Evolutionary conservation across 2,888 invertebrate genomes (phyloP).

Genomic region (Hemithea aestivaria): DNA sequence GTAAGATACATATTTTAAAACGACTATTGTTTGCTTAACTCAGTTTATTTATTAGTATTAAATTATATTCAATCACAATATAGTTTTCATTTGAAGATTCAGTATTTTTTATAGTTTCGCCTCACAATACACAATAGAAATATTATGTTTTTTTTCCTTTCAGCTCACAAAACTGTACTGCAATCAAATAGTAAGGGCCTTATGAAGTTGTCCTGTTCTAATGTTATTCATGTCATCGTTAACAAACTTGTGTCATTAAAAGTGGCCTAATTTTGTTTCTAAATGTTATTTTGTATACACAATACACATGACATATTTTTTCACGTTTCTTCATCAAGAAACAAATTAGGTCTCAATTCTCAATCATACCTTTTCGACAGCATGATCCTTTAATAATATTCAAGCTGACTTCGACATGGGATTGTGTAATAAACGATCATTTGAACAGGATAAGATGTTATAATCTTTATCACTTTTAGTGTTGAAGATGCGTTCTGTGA

Average conservation of each 20-base stretch:
- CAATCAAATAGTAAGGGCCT: slow-evolving; percentile 71
- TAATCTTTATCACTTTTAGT: too few species aligned
- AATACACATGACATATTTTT: background rate
- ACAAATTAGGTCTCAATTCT: slow-evolving; percentile 18
- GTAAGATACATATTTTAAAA: too few species aligned
- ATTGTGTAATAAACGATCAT: too few species aligned
- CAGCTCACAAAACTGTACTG: slow-evolving; percentile 76
- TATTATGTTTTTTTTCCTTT: slow-evolving; percentile 57
- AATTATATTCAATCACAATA: too few species aligned
- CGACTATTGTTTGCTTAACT: too few species aligned
- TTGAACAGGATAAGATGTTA: too few species aligned
- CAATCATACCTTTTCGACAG: slow-evolving; percentile 10
- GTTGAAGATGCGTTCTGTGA: too few species aligned
- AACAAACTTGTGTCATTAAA: slow-evolving; percentile 27
- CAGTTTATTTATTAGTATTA: too few species aligned
- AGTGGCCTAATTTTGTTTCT: slow-evolving; percentile 20
- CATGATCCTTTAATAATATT: slow-evolving; percentile 15
- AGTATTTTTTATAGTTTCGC: slow-evolving; percentile 7
- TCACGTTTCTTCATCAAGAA: slow-evolving; percentile 2
- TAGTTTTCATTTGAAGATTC: too few species aligned
- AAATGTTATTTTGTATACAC: background rate
- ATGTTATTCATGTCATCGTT: slow-evolving; percentile 39
- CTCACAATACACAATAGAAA: slow-evolving; percentile 8
- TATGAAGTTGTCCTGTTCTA: slow-evolving; percentile 42
- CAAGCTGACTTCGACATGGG: too few species aligned